Base-by-base conservation (phyloP, 2,888 invertebrate species). In the Erynnis tages region DNA sequence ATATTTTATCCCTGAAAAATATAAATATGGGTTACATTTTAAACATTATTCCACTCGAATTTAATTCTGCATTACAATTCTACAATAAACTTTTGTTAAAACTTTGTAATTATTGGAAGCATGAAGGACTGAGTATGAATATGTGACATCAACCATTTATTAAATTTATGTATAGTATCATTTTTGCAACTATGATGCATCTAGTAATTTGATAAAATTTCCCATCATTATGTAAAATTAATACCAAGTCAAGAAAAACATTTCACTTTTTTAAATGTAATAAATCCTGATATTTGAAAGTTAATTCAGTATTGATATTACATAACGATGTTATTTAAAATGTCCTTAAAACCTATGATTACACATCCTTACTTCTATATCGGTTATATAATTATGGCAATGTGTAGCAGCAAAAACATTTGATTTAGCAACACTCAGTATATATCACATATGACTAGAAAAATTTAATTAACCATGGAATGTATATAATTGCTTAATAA, bases 141-240 rank as follows among this genome's bases (percentile, higher is more conserved):
- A 14, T 38, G 37, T 41, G 49, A 17, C 16, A 27, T 34, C 27
- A 37, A 41, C 27, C 17, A 13, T 47, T 14, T 30, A 30, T 27
- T 41, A 47, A n/a, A 46, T 11, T 21, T 23, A 46, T 35, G 10
- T 38, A 13, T 8, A 11, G 4, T 38, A 16, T 21, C 8, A 13
- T 13, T 43, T 32, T 19, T 49, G 43, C 49, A 50, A 50, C 50
- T 50, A 50, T 37, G 50, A 50, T 43, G 50, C 50, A 50, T 50
- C 50, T 50, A 43, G 27, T 5, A 10, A 30, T 27, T 41, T 46
- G 25, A 8, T 27, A 38, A 50, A 43, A 35, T 8, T 40, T 11
- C 23, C 13, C 17, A 40, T 43, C 50, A 50, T 35, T 50, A 43
- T 43, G 35, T 43, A 50, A 16, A 41, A 41, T 34, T 41, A 30